Evolutionary conservation across 2,113 vertebrate species (phyloP), one percentile per base, ranked within the genome.

Genomic region (Falco punctatus): DNA sequence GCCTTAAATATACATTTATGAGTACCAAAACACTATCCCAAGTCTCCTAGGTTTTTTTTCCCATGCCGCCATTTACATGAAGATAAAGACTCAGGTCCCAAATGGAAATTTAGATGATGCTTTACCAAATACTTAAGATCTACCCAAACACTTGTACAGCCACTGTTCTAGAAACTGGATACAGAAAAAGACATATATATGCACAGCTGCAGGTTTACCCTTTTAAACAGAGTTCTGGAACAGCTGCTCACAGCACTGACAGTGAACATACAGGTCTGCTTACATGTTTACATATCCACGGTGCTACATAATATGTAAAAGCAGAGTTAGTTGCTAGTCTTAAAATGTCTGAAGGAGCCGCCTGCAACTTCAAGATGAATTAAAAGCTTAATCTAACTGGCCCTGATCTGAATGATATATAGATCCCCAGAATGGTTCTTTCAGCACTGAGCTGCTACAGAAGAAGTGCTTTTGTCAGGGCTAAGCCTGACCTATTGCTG

Each of bases 241-340:
- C 24, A 59, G 32, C 12, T n/a, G 33, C 14, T 72, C 2, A 9
- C 2, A 23, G 30, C 1, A 44, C 18, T 9, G 35, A 23, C 3
- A 54, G 18, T 3, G 30, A 78, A 44, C 5, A 9, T 4, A 38
- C 4, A 38, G 21, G 4, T 35, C 65, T 66, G 74, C 32, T 62
- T 23, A 13, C 18, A 5, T 0, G 2, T n/a, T 69, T n/a, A 20
- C 2, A 0, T 9, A 55, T 4, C 35, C 17, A 35, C 30, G 54
- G 33, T 4, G 16, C 52, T 51, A 48, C 15, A 11, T 15, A 55
- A 23, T 0, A 1, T 6, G 19, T 7, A 16, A 0, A 3, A 0
- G 0, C 4, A 13, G 35, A 55, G 14, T 17, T n/a, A 73, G 26
- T 20, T 61, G 20, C 58, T 32, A 42, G 49, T 10, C 65, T 57